Conservation (phyloP, 2,113 vertebrate genomes). For the Fregata magnificens region DNA sequence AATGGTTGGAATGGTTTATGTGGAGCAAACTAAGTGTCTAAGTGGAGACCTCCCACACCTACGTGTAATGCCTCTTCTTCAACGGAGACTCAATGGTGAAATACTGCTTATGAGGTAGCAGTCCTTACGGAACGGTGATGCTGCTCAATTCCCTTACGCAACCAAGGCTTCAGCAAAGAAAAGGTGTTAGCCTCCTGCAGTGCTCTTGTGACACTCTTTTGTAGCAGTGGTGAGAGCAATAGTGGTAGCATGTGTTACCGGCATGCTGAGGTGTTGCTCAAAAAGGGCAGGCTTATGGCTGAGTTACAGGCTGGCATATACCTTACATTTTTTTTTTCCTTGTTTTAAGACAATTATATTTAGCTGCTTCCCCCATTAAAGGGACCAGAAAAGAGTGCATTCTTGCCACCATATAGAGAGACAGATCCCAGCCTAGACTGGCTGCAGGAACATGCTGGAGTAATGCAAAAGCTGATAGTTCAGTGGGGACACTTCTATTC, state of each 20-base stretch:
- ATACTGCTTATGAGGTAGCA: background rate
- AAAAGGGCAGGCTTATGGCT: background rate
- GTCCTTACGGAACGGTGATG: fast-evolving
- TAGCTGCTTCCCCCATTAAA: background rate
- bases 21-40: background rate
- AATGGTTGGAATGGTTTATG: background rate
- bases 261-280: background rate
- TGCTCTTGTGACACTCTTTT: background rate
- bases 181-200: background rate
- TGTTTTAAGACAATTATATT: background rate
- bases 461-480: background rate
- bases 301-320: background rate
- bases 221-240: background rate
- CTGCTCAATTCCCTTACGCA: background rate
- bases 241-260: background rate
- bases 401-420: background rate
- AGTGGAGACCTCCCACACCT: background rate
- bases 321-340: background rate
- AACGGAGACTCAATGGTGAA: background rate
- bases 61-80: background rate
- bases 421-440: background rate
- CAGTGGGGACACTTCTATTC: background rate
- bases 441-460: background rate
- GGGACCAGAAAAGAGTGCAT: background rate
- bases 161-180: background rate